Evolutionary conservation across 2,888 invertebrate species (phyloP).

Genomic region (Pherbina coryleti): DNA sequence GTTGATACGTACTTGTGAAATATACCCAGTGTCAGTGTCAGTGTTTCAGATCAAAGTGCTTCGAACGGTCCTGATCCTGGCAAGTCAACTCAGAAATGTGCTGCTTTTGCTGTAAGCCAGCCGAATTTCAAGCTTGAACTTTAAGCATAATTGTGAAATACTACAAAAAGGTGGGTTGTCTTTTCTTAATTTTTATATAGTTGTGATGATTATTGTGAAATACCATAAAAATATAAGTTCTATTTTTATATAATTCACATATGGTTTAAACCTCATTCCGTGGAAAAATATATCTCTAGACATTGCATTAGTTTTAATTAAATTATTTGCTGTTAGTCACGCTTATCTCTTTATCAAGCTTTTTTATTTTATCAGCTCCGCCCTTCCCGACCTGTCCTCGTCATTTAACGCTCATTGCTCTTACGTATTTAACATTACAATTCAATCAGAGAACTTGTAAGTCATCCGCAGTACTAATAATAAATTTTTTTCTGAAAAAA

Average conservation of each 20-base stretch:
- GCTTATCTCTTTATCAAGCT: not conserved
- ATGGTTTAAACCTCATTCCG: too few species aligned
- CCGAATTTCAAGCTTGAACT: too few species aligned
- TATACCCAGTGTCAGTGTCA: not conserved
- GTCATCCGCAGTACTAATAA: constrained; percentile 3
- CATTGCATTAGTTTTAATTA: not conserved
- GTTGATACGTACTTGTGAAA: not conserved
- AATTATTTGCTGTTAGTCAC: not conserved
- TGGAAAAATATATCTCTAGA: too few species aligned
- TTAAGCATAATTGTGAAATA: too few species aligned
- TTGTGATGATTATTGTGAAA: too few species aligned
- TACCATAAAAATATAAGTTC: too few species aligned
- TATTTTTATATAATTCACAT: too few species aligned
- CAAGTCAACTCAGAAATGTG: too few species aligned
- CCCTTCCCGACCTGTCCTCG: not conserved
- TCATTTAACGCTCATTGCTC: not conserved
- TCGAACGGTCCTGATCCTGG: not conserved
- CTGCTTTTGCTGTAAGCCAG: not conserved
- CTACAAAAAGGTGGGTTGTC: too few species aligned
- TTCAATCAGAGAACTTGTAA: constrained; percentile 25
- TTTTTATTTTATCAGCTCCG: not conserved
- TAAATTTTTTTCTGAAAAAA: not conserved
- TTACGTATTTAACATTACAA: not conserved
- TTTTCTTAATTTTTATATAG: too few species aligned
- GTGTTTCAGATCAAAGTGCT: not conserved